phyloP scores from a whole-genome alignment of 2,113 vertebrate genomes.

The Muscicapa adusta region DNA sequence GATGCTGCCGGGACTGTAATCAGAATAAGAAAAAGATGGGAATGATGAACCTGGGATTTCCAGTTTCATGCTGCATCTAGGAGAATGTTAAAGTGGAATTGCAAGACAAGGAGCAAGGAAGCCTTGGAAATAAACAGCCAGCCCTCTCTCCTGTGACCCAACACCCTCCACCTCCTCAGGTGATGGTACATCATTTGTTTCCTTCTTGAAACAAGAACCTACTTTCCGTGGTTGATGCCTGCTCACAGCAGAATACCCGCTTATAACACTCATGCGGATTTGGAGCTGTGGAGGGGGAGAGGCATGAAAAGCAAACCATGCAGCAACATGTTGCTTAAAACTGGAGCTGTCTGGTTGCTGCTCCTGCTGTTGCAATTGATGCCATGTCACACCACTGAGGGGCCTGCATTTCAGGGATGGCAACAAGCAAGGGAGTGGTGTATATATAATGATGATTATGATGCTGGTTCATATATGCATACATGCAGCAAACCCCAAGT shows the following conservation, averaged over 20 bases:
- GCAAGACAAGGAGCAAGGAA: neutral
- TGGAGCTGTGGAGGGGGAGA: neutral
- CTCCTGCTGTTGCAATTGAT: neutral
- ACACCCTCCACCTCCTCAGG: neutral
- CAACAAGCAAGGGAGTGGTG: neutral
- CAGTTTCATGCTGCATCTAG: neutral
- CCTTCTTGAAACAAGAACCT: neutral
- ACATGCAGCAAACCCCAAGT: neutral
- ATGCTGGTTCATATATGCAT: neutral
- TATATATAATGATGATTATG: neutral
- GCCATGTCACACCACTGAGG: neutral
- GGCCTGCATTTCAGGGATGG: neutral
- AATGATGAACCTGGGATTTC: neutral
- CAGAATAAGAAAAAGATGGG: neutral
- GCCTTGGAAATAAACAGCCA: neutral
- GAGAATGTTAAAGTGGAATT: neutral
- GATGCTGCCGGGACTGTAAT: neutral
- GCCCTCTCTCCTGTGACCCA: neutral
- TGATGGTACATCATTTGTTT: neutral
- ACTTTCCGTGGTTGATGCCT: neutral
- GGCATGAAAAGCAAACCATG: neutral
- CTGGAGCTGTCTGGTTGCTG: neutral
- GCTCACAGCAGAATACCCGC: neutral
- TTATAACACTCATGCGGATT: neutral
- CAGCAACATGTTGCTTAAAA: neutral